These are phyloP conservation scores for Notiomystis cincta DNA, from an alignment of 2,113 vertebrate genomes.

Conservation along the genomic window DNA sequence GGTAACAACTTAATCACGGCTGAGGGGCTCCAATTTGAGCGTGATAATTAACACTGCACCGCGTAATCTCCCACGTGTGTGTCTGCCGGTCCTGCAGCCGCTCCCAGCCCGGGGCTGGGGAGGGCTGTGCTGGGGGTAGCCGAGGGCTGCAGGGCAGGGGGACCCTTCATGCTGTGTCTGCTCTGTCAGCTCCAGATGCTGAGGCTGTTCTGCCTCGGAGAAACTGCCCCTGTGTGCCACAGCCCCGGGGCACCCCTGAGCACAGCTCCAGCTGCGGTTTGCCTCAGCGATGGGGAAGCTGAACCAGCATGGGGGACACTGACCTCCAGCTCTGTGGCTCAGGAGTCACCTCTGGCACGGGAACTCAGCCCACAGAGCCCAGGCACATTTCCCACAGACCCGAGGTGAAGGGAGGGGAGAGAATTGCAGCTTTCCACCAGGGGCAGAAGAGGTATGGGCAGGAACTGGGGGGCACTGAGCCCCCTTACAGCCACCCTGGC, in stretches of 20 bases:
- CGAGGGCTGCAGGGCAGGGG: neutral
- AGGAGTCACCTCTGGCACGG: neutral
- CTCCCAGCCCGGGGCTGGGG: neutral
- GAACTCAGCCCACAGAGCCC: neutral
- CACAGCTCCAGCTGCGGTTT: fast-evolving
- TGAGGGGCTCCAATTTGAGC: neutral
- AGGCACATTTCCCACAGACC: neutral
- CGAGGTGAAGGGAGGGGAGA: neutral
- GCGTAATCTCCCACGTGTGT: neutral
- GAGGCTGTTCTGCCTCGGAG: neutral
- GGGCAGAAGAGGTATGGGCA: neutral
- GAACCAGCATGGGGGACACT: fast-evolving
- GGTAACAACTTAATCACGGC: fast-evolving
- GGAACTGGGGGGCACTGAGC: neutral
- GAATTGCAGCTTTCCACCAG: neutral
- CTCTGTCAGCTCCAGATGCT: fast-evolving
- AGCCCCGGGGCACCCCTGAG: fast-evolving
- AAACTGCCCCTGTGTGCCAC: neutral
- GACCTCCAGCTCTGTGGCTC: neutral
- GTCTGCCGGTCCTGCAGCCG: neutral
- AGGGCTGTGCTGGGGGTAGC: fast-evolving
- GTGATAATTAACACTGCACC: neutral
- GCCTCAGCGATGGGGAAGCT: fast-evolving
- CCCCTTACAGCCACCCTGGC: neutral
- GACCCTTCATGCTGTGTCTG: neutral